phyloP scores from a whole-genome alignment of 2,888 invertebrate species.

The Philereme transversata region DNA sequence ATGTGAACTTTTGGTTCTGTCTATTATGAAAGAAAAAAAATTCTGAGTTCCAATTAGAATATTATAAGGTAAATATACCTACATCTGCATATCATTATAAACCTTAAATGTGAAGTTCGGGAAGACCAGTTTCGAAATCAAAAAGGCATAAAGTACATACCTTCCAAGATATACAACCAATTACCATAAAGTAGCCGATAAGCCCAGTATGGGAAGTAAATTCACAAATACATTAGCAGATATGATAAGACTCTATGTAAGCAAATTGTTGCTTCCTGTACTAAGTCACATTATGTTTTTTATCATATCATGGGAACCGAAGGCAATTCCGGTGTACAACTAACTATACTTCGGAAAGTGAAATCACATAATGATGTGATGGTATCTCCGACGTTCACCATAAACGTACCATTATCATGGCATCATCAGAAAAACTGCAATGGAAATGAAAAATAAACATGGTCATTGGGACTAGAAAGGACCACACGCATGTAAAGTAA shows the following conservation, averaged over 20 bases:
- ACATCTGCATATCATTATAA: too few relatives aligned
- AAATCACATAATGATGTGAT: conserved; percentile 51
- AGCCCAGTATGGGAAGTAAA: conserved; percentile 17
- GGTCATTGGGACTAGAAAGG: conserved; percentile 15
- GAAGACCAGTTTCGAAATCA: conserved; percentile 10
- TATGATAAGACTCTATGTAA: conserved; percentile 11
- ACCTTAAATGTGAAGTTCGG: neutral
- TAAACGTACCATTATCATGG: conserved; percentile 33
- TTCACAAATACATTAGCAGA: conserved; percentile 13
- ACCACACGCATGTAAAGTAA: conserved; percentile 23
- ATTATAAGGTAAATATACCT: too few relatives aligned
- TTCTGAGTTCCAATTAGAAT: too few relatives aligned
- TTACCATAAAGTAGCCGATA: conserved; percentile 23
- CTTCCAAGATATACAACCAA: neutral
- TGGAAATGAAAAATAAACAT: conserved; percentile 8
- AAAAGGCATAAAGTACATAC: conserved; percentile 6
- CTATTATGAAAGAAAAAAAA: too few relatives aligned
- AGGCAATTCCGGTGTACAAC: conserved; percentile 45
- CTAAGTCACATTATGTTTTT: conserved; percentile 34
- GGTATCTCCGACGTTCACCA: conserved; percentile 37
- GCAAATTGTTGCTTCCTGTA: conserved; percentile 31
- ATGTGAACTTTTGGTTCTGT: too few relatives aligned
- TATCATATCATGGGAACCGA: conserved; percentile 51
- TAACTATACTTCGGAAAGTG: conserved; percentile 48
- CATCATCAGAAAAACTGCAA: conserved; percentile 28